phyloP scores from a whole-genome alignment of 2,113 vertebrate species.

The Uria lomvia region DNA sequence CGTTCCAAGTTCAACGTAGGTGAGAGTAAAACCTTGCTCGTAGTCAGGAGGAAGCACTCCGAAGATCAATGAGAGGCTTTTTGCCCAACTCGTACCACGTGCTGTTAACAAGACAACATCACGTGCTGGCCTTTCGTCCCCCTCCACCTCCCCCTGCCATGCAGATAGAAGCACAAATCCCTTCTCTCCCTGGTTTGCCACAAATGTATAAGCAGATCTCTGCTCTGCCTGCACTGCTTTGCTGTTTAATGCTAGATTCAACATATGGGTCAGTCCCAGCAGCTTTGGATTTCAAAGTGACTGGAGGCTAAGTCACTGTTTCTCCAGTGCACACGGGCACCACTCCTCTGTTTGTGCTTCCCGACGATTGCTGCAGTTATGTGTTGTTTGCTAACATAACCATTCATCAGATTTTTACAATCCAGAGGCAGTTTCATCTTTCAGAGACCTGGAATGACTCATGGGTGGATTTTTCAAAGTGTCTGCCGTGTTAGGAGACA shows the following conservation, averaged over 20 bases:
- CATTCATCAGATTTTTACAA: background rate
- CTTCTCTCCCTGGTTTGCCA: background rate
- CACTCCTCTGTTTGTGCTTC: background rate
- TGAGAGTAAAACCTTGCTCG: background rate
- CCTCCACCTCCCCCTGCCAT: background rate
- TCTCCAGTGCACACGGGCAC: fast-evolving
- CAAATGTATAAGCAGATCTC: background rate
- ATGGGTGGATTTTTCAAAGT: background rate
- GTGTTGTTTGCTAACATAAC: background rate
- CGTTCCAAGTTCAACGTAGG: background rate
- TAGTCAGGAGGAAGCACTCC: background rate
- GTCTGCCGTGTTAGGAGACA: background rate
- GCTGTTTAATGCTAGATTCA: background rate
- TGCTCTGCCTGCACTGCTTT: background rate
- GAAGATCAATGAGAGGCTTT: background rate
- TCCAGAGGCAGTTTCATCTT: background rate
- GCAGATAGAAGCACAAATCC: background rate
- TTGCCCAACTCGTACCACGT: fast-evolving
- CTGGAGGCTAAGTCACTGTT: background rate
- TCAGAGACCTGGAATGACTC: background rate
- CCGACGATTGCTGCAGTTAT: fast-evolving
- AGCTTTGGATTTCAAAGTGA: background rate
- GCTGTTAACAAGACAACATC: background rate
- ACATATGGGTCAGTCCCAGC: background rate
- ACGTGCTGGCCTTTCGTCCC: background rate